Evolutionary conservation across 2,797 vertebrate species (phyloP).

Genomic region (Euphonia xanthogaster): DNA sequence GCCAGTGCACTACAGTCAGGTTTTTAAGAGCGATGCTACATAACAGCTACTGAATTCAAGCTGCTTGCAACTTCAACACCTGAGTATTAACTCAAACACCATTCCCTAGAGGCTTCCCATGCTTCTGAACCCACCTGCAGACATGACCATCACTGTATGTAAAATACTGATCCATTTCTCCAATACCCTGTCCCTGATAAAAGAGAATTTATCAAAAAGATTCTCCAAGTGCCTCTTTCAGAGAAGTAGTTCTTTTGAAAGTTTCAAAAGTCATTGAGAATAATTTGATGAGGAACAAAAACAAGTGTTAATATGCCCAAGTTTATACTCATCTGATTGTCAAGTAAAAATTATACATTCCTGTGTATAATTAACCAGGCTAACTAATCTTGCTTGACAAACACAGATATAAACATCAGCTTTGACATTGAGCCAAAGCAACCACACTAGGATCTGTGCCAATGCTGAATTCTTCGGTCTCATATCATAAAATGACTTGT

Average conservation of each 20-base stretch:
- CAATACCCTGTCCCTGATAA: not conserved
- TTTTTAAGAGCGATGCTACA: not conserved
- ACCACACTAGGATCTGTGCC: slow-evolving; percentile 71
- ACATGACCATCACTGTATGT: not conserved
- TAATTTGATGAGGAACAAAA: slow-evolving; percentile 12
- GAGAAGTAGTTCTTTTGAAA: not conserved
- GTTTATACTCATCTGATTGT: slow-evolving; percentile 14
- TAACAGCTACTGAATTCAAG: not conserved
- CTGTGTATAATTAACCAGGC: slow-evolving; percentile 73
- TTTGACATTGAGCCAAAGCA: slow-evolving; percentile 69
- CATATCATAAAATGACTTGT: slow-evolving; percentile 74
- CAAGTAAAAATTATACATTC: slow-evolving; percentile 58
- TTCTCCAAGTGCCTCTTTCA: not conserved
- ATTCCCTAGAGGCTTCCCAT: not conserved
- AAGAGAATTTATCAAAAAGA: not conserved
- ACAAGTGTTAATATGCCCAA: slow-evolving; percentile 5
- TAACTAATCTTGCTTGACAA: slow-evolving; percentile 77
- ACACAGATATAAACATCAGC: slow-evolving; percentile 66
- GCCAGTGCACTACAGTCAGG: not conserved
- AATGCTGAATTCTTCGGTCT: slow-evolving; percentile 72
- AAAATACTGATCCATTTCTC: not conserved
- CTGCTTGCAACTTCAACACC: not conserved
- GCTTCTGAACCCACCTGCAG: not conserved
- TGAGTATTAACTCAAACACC: not conserved
- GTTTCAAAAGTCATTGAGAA: slow-evolving; percentile 1